Conservation (phyloP, 2,113 vertebrate genomes). For the Clarias magur region DNA sequence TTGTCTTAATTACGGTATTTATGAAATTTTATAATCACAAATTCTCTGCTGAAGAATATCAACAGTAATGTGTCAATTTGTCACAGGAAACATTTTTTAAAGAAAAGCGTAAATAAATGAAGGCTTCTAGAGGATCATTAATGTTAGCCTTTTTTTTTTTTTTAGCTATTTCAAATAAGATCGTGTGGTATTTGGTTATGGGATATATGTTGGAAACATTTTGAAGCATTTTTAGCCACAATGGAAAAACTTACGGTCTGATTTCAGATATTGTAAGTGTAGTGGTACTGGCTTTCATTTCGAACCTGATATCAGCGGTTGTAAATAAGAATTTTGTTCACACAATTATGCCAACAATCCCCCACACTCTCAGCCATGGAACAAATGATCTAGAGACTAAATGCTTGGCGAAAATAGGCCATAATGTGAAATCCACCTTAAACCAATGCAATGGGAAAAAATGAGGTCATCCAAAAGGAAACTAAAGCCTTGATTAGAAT, state of each 20-base stretch:
- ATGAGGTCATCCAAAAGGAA: constrained; percentile 80
- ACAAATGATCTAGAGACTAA: constrained; percentile 75
- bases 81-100: neutral
- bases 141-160: too few relatives aligned
- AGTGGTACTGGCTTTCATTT: constrained; percentile 23
- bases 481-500: constrained; percentile 81
- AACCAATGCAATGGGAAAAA: constrained; percentile 77
- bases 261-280: constrained; percentile 47
- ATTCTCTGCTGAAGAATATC: neutral
- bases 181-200: neutral
- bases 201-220: neutral
- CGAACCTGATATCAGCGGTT: constrained; percentile 53
- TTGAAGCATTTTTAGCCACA: neutral
- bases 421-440: constrained; percentile 78
- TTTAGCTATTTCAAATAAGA: neutral
- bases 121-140: neutral
- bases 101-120: neutral
- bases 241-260: constrained; percentile 38
- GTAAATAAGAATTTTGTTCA: constrained; percentile 60
- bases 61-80: neutral
- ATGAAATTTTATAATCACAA: neutral
- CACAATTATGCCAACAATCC: constrained; percentile 70
- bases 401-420: constrained; percentile 74
- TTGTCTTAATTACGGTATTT: neutral
- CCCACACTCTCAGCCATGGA: constrained; percentile 72